Percentiles rank a stretch among this genome's conserved stretches.
phyloP scores from a whole-genome alignment of 2,888 invertebrate genomes.

The Notodonta dromedarius region DNA sequence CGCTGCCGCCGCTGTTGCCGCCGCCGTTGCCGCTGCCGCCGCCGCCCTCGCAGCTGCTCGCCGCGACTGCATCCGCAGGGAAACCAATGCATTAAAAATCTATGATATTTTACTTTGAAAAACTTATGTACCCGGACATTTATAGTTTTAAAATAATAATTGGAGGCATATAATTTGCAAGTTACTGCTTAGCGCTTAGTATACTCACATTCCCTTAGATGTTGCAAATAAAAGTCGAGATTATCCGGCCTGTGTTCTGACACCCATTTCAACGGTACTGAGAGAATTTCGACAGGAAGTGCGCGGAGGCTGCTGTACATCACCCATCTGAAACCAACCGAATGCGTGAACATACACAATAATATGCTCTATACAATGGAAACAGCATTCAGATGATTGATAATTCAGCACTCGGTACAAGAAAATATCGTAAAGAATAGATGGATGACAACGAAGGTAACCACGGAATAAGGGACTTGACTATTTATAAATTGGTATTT shows the following conservation, averaged over 20 bases:
- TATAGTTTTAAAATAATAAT: too few relatives aligned
- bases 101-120: neutral
- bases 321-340: conserved; percentile 67
- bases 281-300: conserved; percentile 78
- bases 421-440: too few relatives aligned
- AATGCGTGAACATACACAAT: neutral
- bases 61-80: conserved; percentile 15
- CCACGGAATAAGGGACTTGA: too few relatives aligned
- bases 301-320: conserved; percentile 79
- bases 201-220: conserved; percentile 86
- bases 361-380: too few relatives aligned
- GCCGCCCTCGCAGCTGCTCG: conserved; percentile 65
- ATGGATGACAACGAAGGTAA: too few relatives aligned
- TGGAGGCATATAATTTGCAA: too few relatives aligned
- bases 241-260: conserved; percentile 70
- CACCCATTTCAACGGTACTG: conserved; percentile 79
- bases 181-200: too few relatives aligned
- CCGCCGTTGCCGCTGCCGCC: conserved; percentile 47
- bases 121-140: too few relatives aligned
- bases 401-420: too few relatives aligned
- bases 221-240: conserved; percentile 85
- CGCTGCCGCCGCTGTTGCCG: conserved; percentile 25
- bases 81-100: too few relatives aligned
- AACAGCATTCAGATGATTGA: too few relatives aligned
- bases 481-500: too few relatives aligned